A percentile compares a stretch with the other conserved stretches of the same genome.
Evolutionary conservation across 64 coral and sea anemone genomes (phyloP).

Genomic region (Catalaphyllia jardinei): DNA sequence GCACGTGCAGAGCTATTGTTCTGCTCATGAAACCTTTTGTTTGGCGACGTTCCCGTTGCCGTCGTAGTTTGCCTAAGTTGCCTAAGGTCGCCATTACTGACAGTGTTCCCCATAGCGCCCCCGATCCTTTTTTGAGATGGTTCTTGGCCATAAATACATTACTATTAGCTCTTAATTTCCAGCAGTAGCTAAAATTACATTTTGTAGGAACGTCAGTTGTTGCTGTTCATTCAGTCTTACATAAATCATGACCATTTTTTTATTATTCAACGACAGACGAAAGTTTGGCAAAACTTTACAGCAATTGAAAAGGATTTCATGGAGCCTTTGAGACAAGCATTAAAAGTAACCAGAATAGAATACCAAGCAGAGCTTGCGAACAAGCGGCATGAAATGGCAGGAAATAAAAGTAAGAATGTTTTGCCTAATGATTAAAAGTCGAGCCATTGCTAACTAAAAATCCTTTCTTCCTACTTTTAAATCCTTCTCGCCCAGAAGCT

Average conservation of each 20-base stretch:
- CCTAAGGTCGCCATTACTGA: too few species aligned
- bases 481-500: too few species aligned
- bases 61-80: too few species aligned
- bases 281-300: slow-evolving; percentile 47
- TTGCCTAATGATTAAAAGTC: background rate
- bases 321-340: slow-evolving; percentile 33
- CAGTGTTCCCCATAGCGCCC: too few species aligned
- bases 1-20: too few species aligned
- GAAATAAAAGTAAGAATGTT: slow-evolving; percentile 25
- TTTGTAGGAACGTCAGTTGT: background rate
- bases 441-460: too few species aligned
- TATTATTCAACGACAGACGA: slow-evolving; percentile 34
- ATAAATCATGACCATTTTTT: background rate
- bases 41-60: too few species aligned
- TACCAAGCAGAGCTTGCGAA: slow-evolving; percentile 41
- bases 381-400: slow-evolving; percentile 21
- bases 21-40: too few species aligned
- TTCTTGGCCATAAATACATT: too few species aligned
- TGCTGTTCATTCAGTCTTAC: background rate
- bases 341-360: slow-evolving; percentile 41
- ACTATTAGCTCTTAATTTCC: too few species aligned
- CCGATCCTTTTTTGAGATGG: too few species aligned
- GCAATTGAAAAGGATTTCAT: slow-evolving; percentile 53
- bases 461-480: too few species aligned
- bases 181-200: background rate